These are phyloP conservation scores for Elephantulus edwardii DNA, from an alignment of 2,113 vertebrate species.

Conservation along the genomic window DNA sequence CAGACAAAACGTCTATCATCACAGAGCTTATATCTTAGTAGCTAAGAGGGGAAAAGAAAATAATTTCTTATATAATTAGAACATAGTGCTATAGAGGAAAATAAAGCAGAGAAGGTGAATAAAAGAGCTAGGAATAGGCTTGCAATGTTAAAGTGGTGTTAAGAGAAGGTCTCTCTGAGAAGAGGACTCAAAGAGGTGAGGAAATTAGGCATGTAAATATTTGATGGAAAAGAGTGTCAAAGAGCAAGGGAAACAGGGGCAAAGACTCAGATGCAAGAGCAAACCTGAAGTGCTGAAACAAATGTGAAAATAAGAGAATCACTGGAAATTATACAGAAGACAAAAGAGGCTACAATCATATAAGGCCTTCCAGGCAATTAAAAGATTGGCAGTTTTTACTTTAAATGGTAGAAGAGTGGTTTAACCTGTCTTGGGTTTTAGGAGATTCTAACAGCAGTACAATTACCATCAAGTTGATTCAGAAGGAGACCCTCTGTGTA, in stretches of 20 bases:
- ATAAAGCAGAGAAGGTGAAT: background rate
- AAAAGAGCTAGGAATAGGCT: too few species aligned
- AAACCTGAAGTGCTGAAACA: background rate
- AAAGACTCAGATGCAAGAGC: background rate
- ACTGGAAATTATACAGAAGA: background rate
- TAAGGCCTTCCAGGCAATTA: background rate
- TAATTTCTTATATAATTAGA: background rate
- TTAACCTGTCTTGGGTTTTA: background rate
- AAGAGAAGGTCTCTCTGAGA: background rate
- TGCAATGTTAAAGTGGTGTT: background rate
- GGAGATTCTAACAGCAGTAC: background rate
- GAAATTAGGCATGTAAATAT: background rate
- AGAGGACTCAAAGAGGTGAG: background rate
- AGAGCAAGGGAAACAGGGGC: background rate
- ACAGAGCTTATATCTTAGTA: background rate
- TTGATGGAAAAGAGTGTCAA: background rate
- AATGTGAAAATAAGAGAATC: background rate
- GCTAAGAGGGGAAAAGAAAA: background rate
- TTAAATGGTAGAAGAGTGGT: background rate
- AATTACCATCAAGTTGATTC: background rate
- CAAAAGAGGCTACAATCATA: background rate
- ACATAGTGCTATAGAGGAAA: background rate
- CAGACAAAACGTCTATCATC: background rate
- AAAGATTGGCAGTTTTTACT: background rate
- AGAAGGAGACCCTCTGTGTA: background rate